A percentile compares a stretch with the other conserved stretches of the same genome.
phyloP scores from a whole-genome alignment of 2,888 invertebrate genomes.

The Dryadula phaetusa region DNA sequence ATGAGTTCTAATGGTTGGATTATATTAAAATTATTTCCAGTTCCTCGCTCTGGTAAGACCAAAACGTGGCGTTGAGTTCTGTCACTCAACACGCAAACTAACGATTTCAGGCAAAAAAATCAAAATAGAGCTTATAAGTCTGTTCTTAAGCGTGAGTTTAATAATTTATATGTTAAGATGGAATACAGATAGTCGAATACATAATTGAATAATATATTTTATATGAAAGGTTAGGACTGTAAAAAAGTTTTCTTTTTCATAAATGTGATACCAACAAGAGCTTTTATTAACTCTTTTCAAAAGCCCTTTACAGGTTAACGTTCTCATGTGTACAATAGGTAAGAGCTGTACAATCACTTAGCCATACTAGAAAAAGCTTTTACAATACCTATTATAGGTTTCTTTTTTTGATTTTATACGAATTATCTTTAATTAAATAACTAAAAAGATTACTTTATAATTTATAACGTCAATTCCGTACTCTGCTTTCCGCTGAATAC shows the following conservation, averaged over 20 bases:
- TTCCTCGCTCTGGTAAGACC: neutral
- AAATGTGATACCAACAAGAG: neutral
- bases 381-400: neutral
- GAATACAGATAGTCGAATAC: no score
- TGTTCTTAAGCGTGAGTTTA: no score
- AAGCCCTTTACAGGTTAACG: neutral
- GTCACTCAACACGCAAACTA: neutral
- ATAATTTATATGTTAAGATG: no score
- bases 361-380: neutral
- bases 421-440: neutral
- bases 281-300: neutral
- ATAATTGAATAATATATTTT: no score
- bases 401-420: neutral
- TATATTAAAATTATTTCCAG: neutral
- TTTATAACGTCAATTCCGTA: no score
- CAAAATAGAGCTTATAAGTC: no score
- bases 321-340: slow-evolving; percentile 1
- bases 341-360: neutral
- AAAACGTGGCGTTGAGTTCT: neutral
- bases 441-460: no score
- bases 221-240: no score
- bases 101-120: no score
- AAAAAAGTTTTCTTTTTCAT: no score
- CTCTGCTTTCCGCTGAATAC: no score
- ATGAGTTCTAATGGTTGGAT: no score